Base-by-base conservation (phyloP, 1,140 invertebrate species). In the Lasioglossum albipes region DNA sequence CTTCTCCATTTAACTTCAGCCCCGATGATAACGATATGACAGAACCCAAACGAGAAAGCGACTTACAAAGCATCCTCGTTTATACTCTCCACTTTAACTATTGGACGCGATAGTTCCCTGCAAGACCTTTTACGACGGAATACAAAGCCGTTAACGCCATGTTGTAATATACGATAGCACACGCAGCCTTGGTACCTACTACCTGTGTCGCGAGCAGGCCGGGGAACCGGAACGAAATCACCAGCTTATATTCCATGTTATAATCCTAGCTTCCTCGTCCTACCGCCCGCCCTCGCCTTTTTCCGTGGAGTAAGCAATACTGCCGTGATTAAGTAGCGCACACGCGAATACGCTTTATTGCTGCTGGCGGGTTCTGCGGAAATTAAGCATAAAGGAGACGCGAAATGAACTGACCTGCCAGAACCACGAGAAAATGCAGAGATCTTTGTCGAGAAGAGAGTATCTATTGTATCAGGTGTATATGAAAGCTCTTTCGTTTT, bases 101-200 rank as follows among this genome's bases (percentile, higher is more conserved):
- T 76, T 57, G 74, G 74, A 68, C 79, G 36, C 70, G 83, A 75
- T 65, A 66, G 67, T 66, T 71, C 10, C 20, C 68, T 49, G 71
- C 62, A 64, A 68, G 41, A 67, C 59, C 73, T 85, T 85, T 85
- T 78, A 86, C 65, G 65, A 59, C 72, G 52, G 59, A 72, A 79
- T 84, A 84, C 84, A 83, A 80, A 86, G 81, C 84, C n/a, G 76
- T 85, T 83, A 80, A 83, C 73, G 73, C 65, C 62, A 66, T 61
- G 81, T 71, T 83, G 74, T 64, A 81, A 77, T 62, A 57, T 45
- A 76, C 27, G 76, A 80, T 78, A 80, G 69, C 61, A 83, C 54
- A 45, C 75, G 83, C 70, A 76, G 57, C 5, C 12, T 45, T n/a
- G 52, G 20, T 68, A 61, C 72, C 71, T 42, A n/a, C 54, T 68